phyloP scores from a whole-genome alignment of 2,888 invertebrate genomes.

The Diachrysia chrysitis region DNA sequence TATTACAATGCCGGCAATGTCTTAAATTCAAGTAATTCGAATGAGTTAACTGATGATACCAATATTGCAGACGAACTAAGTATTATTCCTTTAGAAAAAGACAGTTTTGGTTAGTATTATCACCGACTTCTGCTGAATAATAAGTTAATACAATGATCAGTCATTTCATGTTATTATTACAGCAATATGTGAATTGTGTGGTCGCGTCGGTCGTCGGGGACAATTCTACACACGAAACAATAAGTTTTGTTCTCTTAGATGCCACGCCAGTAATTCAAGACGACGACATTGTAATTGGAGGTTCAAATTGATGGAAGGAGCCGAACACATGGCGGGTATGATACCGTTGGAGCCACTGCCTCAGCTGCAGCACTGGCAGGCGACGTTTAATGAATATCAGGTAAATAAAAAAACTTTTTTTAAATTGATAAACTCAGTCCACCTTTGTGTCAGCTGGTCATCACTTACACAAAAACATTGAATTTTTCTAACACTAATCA shows the following conservation, averaged over 20 bases:
- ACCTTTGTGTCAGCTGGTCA: constrained; percentile 19
- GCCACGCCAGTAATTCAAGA: constrained; percentile 72
- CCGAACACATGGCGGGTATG: constrained; percentile 85
- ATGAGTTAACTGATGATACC: constrained; percentile 71
- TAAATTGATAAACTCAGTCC: neutral
- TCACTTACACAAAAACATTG: neutral
- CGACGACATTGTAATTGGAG: constrained; percentile 78
- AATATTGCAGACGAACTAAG: constrained; percentile 91
- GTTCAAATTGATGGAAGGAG: constrained; percentile 84
- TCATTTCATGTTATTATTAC: constrained; percentile 45
- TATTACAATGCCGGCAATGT: constrained; percentile 74
- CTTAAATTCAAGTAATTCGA: constrained; percentile 65
- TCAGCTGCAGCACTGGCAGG: constrained; percentile 85
- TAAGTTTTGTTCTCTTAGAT: constrained; percentile 82
- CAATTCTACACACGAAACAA: constrained; percentile 82
- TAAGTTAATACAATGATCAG: constrained; percentile 13
- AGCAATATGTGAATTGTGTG: constrained; percentile 86
- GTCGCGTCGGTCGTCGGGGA: constrained; percentile 79
- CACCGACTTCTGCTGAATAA: constrained; percentile 10
- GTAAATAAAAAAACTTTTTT: constrained; percentile 59
- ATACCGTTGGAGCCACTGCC: constrained; percentile 86
- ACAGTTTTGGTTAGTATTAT: constrained; percentile 94
- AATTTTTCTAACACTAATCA: neutral
- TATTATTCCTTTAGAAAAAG: constrained; percentile 95
- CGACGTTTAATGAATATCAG: constrained; percentile 79